Conservation (phyloP, 2,113 vertebrate genomes). For the Aegypius monachus region DNA sequence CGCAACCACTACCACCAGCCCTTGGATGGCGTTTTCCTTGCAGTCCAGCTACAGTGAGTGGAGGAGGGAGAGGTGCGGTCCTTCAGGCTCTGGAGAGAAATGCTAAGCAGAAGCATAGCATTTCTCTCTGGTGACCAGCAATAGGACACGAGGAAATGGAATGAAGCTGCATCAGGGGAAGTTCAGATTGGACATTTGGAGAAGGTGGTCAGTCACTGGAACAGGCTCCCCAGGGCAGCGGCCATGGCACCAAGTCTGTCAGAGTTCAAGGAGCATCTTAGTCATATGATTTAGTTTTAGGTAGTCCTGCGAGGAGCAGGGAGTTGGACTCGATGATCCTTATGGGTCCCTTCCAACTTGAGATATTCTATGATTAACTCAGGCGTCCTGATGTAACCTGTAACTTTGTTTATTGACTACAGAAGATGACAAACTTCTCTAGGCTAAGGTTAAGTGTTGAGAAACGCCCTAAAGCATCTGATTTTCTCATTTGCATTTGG, state of each 20-base stretch:
- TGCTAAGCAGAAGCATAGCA: background rate
- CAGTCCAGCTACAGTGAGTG: background rate
- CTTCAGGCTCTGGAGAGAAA: background rate
- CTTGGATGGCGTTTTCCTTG: background rate
- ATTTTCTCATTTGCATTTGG: background rate
- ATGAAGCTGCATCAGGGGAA: background rate
- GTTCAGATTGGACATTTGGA: background rate
- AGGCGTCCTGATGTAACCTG: background rate
- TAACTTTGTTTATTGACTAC: background rate
- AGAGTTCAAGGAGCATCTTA: background rate
- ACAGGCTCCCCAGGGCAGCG: background rate
- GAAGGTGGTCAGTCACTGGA: background rate
- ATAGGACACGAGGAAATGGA: accelerated
- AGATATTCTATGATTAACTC: background rate
- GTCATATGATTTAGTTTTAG: background rate
- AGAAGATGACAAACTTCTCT: background rate
- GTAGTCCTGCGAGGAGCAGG: background rate
- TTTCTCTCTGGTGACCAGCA: background rate
- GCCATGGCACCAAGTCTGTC: background rate
- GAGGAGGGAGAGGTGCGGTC: accelerated
- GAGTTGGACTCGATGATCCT: background rate
- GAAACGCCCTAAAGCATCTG: background rate
- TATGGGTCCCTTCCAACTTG: background rate
- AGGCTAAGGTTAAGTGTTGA: background rate
- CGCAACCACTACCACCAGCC: background rate